Evolutionary conservation across 2,888 invertebrate species (phyloP), one percentile per base, ranked within the genome.

Genomic region (Zeuzera pyrina): DNA sequence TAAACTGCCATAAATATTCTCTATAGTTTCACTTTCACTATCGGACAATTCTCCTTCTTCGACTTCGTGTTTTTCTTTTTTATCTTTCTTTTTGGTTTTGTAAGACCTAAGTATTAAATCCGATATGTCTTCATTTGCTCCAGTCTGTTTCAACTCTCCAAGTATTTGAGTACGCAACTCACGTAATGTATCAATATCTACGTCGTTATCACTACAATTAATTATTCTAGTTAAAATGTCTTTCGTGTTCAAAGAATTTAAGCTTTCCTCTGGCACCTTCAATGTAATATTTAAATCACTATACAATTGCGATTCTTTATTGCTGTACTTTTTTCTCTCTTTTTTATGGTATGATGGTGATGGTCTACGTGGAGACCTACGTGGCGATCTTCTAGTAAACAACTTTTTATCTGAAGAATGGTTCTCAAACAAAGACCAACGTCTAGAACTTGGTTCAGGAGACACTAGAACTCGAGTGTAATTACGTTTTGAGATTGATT

Each of bases 11-110:
- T 79, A 83, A 29, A 83, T 60, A 38, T 61, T 79, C 52, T 71
- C 66, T 38, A 81, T 81, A 3, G 68, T 59, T 52, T 83, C 79
- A 51, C 79, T 81, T 47, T 77, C 83, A 47, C 81, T 79, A 32
- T 83, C 83, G 6, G 81, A 79, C 25, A 83, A 39, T 52, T 83
- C 83, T 3, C 83, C 83, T 52, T 83, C 81, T 52, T 81, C 81
- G 10, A 79, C 52, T 48, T 81, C 83, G 21, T 45, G 43, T 34
- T 51, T 56, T 21, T 48, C 50, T 30, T 46, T 53, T 8, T 36
- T 16, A 2, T 41, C 36, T 13, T 44, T 46, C 12, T 48, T 55
- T 26, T 45, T 55, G 6, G 52, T 60, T 31, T 59, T 59, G 39
- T 74, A 77, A n/a, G 81, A 77, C 45, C 74, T 72, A 16, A 81